These are phyloP conservation scores for Oasisia sp. DNA, from an alignment of 2,888 invertebrate species.

Conservation along the genomic window DNA sequence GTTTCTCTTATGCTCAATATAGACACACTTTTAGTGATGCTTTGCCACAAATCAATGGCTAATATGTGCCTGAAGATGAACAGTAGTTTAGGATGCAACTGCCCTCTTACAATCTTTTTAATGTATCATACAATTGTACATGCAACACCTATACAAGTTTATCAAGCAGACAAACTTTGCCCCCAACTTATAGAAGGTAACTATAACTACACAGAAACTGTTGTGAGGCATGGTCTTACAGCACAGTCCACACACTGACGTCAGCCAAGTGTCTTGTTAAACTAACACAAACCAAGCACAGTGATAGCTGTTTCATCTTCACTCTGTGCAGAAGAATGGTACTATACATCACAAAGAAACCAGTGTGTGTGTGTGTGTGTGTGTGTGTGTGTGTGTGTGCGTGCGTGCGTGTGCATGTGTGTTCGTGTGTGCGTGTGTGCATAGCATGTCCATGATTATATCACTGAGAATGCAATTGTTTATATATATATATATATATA, in stretches of 20 bases:
- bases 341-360: background rate
- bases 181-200: background rate
- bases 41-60: background rate
- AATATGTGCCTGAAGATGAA: background rate
- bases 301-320: background rate
- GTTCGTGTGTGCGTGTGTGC: no score
- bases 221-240: background rate
- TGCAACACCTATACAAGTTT: background rate
- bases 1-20: background rate
- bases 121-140: background rate
- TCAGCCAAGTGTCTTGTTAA: background rate
- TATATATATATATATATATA: no score
- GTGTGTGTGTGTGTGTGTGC: background rate
- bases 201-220: background rate
- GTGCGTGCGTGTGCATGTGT: background rate
- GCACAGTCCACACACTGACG: background rate
- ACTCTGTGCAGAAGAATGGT: background rate
- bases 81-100: background rate
- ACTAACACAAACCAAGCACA: background rate
- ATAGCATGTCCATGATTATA: no score
- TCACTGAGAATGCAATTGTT: no score
- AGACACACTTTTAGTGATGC: background rate
- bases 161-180: background rate
- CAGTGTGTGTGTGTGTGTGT: background rate
- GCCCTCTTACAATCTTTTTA: background rate